These are phyloP conservation scores for Tachystola acroxantha DNA, from an alignment of 2,888 invertebrate species.

Conservation along the genomic window DNA sequence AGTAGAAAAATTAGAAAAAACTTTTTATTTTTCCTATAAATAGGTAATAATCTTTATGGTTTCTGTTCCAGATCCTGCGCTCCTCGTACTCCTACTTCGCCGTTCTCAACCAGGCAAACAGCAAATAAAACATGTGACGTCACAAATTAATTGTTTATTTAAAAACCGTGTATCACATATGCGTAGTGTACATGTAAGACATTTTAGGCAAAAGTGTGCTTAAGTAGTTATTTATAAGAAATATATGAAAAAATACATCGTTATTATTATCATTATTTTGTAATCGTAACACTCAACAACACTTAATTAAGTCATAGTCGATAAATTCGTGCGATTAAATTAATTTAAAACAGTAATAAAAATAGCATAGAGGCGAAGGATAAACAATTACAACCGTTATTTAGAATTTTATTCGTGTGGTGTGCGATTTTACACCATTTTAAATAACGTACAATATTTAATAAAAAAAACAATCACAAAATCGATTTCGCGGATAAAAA, in stretches of 20 bases:
- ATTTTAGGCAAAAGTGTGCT: constrained; percentile 73
- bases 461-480: too few species aligned
- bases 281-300: constrained; percentile 42
- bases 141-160: constrained; percentile 69
- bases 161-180: constrained; percentile 74
- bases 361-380: constrained; percentile 48
- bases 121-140: constrained; percentile 30
- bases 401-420: constrained; percentile 25
- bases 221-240: constrained; percentile 33
- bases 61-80: constrained; percentile 54
- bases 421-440: too few species aligned
- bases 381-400: constrained; percentile 49
- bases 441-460: too few species aligned
- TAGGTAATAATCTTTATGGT: too few species aligned
- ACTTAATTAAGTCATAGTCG: constrained; percentile 42
- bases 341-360: constrained; percentile 28
- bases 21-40: too few species aligned
- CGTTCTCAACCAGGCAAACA: constrained; percentile 53
- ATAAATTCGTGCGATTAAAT: constrained; percentile 74
- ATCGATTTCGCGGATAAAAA: too few species aligned
- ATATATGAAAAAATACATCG: constrained; percentile 58
- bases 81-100: constrained; percentile 67
- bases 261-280: constrained; percentile 22
- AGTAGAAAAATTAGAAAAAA: too few species aligned
- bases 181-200: constrained; percentile 70